Evolutionary conservation across 1,140 invertebrate species (phyloP).

Genomic region (Onthophagus taurus): DNA sequence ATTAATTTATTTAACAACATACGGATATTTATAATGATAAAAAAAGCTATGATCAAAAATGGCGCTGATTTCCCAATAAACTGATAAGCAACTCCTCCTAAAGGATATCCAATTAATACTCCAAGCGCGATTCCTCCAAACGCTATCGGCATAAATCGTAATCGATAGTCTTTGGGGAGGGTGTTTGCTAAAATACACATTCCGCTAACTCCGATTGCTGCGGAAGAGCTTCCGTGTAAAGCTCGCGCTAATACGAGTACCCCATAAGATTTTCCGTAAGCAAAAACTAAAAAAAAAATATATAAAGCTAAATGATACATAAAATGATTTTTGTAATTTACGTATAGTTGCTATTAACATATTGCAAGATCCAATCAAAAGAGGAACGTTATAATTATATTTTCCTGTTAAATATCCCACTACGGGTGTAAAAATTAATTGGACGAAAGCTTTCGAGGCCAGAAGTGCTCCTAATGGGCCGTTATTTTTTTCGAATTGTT

Average conservation of each 20-base stretch:
- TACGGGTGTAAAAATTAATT: conserved; percentile 74
- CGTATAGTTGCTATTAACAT: conserved; percentile 71
- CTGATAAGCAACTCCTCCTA: conserved; percentile 67
- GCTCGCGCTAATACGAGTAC: conserved; percentile 69
- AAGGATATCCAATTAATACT: conserved; percentile 69
- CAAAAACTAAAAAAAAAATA: conserved; percentile 56
- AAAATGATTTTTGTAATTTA: conserved; percentile 42
- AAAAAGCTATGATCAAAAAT: conserved; percentile 55
- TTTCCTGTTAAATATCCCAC: conserved; percentile 59
- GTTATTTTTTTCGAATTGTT: conserved; percentile 51
- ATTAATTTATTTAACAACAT: conserved; percentile 18
- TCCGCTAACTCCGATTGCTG: conserved; percentile 68
- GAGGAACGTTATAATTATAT: conserved; percentile 68
- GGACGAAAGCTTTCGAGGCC: conserved; percentile 79
- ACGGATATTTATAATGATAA: conserved; percentile 52
- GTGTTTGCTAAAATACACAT: conserved; percentile 52
- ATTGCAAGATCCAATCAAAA: conserved; percentile 72
- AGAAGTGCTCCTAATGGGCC: conserved; percentile 69
- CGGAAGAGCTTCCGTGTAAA: conserved; percentile 78
- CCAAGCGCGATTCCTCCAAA: conserved; percentile 72
- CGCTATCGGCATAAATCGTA: conserved; percentile 64
- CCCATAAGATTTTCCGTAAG: conserved; percentile 66
- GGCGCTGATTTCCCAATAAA: conserved; percentile 63
- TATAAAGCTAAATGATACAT: not conserved
- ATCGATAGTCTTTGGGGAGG: conserved; percentile 50